Evolutionary conservation across 2,797 vertebrate species (phyloP).

Genomic region (Chiloscyllium punctatum): DNA sequence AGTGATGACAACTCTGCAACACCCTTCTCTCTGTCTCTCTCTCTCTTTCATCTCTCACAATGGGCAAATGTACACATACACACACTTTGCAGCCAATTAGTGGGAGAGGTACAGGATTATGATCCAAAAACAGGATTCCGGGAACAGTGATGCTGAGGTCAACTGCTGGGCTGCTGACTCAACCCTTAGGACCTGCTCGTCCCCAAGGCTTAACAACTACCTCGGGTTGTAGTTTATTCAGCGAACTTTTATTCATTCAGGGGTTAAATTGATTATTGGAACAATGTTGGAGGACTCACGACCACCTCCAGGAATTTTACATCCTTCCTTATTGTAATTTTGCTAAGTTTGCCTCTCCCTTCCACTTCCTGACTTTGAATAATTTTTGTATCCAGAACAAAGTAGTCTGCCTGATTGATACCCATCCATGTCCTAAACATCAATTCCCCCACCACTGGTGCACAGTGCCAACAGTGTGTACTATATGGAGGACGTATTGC

Average conservation of each 20-base stretch:
- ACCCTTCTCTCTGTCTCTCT: neutral
- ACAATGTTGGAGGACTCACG: neutral
- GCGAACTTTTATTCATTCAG: neutral
- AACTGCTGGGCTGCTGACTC: neutral
- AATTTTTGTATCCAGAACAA: neutral
- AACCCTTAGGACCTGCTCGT: neutral
- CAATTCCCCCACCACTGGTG: too few species aligned
- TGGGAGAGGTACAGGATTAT: neutral
- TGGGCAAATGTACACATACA: neutral
- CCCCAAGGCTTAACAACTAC: neutral
- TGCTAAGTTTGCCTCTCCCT: too few species aligned
- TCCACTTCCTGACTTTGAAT: too few species aligned
- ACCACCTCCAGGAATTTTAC: too few species aligned
- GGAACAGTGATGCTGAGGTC: too few species aligned
- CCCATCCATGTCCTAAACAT: too few species aligned
- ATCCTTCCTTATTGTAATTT: too few species aligned
- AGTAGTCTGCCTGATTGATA: neutral
- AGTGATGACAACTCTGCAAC: neutral
- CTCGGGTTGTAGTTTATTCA: neutral
- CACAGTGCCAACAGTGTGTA: neutral
- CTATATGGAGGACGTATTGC: neutral
- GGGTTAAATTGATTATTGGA: neutral
- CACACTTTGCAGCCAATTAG: neutral
- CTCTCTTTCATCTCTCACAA: neutral
- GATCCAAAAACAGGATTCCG: neutral